phyloP scores from a whole-genome alignment of 1,140 invertebrate species.

The Pseudobourletiella spinata region DNA sequence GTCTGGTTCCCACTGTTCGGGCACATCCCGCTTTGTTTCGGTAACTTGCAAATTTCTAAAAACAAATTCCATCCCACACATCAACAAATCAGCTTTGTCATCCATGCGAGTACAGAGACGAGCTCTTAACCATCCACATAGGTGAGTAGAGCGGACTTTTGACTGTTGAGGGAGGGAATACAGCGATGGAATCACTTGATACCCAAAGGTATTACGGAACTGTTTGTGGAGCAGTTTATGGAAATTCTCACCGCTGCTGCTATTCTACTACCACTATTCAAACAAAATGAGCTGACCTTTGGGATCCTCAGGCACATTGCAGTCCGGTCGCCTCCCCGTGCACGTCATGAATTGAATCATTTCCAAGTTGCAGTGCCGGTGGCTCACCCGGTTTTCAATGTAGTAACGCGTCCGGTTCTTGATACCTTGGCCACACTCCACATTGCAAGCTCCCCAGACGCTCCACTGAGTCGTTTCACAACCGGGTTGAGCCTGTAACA shows the following conservation, averaged over 20 bases:
- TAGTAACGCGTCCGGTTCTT: conserved; percentile 41
- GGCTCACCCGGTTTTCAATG: background rate
- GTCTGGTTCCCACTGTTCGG: conserved; percentile 57
- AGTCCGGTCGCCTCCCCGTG: conserved; percentile 18
- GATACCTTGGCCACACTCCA: conserved; percentile 43
- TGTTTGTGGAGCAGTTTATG: no score
- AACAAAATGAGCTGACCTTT: conserved; percentile 13
- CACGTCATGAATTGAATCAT: conserved; percentile 39
- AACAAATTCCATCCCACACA: no score
- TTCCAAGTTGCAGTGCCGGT: conserved; percentile 38
- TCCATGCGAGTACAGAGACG: no score
- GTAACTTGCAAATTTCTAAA: conserved; percentile 69
- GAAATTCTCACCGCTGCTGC: no score
- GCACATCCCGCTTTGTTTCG: conserved; percentile 66
- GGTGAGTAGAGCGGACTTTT: no score
- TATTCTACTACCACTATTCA: no score
- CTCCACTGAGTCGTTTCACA: conserved; percentile 39
- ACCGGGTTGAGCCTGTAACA: conserved; percentile 30
- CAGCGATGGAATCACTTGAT: no score
- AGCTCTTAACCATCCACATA: no score
- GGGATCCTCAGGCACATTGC: conserved; percentile 8
- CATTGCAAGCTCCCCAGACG: conserved; percentile 39
- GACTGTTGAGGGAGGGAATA: no score
- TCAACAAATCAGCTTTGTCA: background rate
- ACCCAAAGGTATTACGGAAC: no score